Percentiles rank a stretch among this genome's conserved stretches.
Conservation (phyloP, 2,113 vertebrate species). For the Rhinogobius similis region DNA sequence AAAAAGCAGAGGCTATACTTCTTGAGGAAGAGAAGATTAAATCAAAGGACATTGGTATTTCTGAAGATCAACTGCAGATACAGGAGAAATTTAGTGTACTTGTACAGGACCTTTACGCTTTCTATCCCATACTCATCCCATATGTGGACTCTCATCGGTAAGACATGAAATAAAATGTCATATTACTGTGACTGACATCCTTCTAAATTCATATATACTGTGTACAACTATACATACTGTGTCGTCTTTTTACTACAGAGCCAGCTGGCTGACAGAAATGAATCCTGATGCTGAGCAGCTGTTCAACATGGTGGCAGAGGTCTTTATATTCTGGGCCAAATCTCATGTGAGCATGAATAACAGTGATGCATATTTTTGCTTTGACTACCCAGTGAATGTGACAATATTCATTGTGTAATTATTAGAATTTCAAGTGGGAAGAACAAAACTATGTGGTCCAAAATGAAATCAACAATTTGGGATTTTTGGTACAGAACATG, state of each 20-base stretch:
- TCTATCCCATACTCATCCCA: constrained; percentile 93
- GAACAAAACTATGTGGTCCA: constrained; percentile 96
- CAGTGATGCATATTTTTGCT: background rate
- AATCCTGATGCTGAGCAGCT: constrained; percentile 87
- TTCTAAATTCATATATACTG: background rate
- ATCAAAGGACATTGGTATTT: constrained; percentile 82
- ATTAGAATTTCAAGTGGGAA: constrained; percentile 96
- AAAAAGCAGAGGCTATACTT: constrained; percentile 87
- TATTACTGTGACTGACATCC: background rate
- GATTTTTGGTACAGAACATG: constrained; percentile 88
- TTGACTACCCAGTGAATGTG: background rate
- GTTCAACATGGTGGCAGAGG: constrained; percentile 91
- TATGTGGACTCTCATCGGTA: constrained; percentile 95
- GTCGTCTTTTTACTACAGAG: constrained; percentile 73
- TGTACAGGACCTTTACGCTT: constrained; percentile 92
- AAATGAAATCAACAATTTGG: constrained; percentile 95
- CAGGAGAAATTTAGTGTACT: constrained; percentile 90
- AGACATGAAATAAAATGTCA: constrained; percentile 4
- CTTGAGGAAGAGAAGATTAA: constrained; percentile 91
- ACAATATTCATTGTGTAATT: constrained; percentile 5
- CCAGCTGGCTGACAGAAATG: constrained; percentile 87
- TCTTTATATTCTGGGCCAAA: constrained; percentile 95
- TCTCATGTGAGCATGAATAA: constrained; percentile 85
- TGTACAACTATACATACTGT: constrained; percentile 7
- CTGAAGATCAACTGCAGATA: constrained; percentile 89